phyloP scores from a whole-genome alignment of 2,797 vertebrate species.

The Erethizon dorsatum region DNA sequence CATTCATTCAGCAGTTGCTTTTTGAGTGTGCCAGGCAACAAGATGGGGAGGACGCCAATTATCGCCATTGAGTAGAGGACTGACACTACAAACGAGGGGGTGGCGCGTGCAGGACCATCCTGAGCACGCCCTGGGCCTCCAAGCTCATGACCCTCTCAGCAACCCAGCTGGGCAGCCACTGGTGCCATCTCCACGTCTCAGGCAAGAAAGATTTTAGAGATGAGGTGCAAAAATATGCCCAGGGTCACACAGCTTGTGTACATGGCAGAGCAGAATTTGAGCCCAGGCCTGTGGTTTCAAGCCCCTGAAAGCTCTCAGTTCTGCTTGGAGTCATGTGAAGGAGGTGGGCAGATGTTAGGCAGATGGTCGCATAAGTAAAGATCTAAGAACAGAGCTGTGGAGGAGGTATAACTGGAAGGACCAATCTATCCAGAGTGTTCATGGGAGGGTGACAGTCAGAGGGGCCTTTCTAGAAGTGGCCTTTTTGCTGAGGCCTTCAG shows the following conservation, averaged over 20 bases:
- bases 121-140: background rate
- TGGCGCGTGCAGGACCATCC: background rate
- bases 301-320: background rate
- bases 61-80: background rate
- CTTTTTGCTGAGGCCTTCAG: background rate
- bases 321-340: background rate
- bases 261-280: background rate
- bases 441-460: background rate
- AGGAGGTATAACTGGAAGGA: background rate
- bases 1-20: accelerated
- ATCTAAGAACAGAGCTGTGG: background rate
- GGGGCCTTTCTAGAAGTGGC: background rate
- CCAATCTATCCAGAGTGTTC: background rate
- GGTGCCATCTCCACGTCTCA: background rate
- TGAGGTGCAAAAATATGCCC: background rate
- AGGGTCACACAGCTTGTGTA: background rate
- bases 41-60: background rate
- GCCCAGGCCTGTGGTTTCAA: background rate
- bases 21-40: background rate
- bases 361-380: background rate
- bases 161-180: accelerated
- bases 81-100: background rate
- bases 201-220: background rate
- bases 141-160: background rate
- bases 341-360: background rate